These are phyloP conservation scores for Alloscopus bannaensis DNA, from an alignment of 2,888 invertebrate genomes.

Conservation along the genomic window DNA sequence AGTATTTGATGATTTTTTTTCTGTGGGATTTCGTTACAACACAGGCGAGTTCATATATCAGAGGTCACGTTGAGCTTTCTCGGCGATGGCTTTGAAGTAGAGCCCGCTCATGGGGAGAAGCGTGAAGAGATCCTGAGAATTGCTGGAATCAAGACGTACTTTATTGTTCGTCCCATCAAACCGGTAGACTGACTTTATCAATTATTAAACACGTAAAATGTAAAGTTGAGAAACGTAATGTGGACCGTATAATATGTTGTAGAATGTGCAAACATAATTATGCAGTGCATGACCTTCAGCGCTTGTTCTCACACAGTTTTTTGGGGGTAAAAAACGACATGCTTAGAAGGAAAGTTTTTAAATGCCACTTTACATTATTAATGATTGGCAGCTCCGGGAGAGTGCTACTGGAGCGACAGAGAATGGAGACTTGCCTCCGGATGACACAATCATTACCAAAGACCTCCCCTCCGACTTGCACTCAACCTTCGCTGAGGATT, in stretches of 20 bases:
- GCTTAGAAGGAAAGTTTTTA: conserved; percentile 27
- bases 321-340: no score
- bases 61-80: conserved; percentile 91
- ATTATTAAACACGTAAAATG: no score
- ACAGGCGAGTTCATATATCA: conserved; percentile 88
- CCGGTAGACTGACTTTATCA: conserved; percentile 77
- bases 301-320: no score
- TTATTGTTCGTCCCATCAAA: conserved; percentile 90
- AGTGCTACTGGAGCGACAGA: conserved; percentile 65
- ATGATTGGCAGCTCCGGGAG: conserved; percentile 60
- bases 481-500: conserved; percentile 72
- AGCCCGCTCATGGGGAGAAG: conserved; percentile 89
- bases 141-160: conserved; percentile 93
- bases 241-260: no score
- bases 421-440: conserved; percentile 70
- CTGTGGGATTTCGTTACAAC: background rate
- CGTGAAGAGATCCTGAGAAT: conserved; percentile 92
- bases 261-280: no score
- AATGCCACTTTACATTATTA: conserved; percentile 23
- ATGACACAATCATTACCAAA: conserved; percentile 69
- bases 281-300: no score
- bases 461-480: conserved; percentile 70
- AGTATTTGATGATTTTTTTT: background rate
- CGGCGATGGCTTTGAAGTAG: conserved; percentile 94
- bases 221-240: no score